A percentile compares a stretch with the other conserved stretches of the same genome.
Conservation (phyloP, 2,888 invertebrate genomes). For the Homarus gammarus region DNA sequence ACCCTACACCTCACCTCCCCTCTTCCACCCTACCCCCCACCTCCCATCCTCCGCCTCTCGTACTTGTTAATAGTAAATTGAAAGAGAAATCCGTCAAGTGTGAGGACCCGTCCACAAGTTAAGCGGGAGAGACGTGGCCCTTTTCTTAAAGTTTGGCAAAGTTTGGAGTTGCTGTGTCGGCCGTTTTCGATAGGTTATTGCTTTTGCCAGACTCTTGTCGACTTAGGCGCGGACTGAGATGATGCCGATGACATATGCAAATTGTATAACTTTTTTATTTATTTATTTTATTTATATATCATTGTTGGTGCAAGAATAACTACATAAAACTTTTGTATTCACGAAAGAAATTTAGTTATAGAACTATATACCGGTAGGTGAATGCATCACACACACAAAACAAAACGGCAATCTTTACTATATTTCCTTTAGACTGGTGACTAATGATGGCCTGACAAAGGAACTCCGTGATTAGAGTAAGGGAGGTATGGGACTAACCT, state of each 20-base stretch:
- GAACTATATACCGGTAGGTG: no score
- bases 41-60: neutral
- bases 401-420: no score
- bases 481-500: constrained; percentile 84
- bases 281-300: no score
- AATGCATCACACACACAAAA: no score
- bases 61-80: neutral
- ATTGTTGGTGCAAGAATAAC: no score
- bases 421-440: no score
- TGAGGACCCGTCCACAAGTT: neutral
- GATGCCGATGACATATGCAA: neutral
- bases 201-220: neutral
- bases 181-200: neutral
- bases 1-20: neutral
- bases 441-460: neutral
- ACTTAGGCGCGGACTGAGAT: no score
- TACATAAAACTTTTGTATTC: no score
- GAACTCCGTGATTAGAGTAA: neutral
- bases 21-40: neutral
- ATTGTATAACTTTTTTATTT: neutral
- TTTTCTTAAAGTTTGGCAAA: neutral
- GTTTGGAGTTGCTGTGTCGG: neutral
- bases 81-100: neutral
- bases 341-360: no score
- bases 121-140: neutral